Evolutionary conservation across 1,140 invertebrate species (phyloP).

Genomic region (Drosophila tsacasi): DNA sequence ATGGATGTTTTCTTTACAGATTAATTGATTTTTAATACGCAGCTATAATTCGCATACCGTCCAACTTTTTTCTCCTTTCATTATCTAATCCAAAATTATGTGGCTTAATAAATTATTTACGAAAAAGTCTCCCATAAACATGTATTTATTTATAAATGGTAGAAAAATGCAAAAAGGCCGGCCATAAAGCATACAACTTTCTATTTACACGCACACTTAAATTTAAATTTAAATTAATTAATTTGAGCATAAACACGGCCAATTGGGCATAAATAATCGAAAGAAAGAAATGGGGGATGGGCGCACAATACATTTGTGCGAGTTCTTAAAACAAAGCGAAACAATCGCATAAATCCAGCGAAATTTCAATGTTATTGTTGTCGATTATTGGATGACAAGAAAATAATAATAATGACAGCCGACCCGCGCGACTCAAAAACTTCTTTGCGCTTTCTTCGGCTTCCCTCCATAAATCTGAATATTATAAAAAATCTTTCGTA

Average conservation of each 20-base stretch:
- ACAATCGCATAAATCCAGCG: slow-evolving; percentile 7
- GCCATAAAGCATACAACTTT: slow-evolving; percentile 47
- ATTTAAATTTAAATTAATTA: slow-evolving; percentile 61
- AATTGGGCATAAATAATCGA: slow-evolving; percentile 42
- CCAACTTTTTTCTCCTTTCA: background rate
- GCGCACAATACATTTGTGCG: too few species aligned
- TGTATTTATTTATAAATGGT: background rate
- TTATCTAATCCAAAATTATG: slow-evolving; percentile 64
- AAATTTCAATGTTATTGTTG: slow-evolving; percentile 24
- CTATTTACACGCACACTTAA: slow-evolving; percentile 54
- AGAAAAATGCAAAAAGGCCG: slow-evolving; percentile 6
- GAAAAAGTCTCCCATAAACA: slow-evolving; percentile 6
- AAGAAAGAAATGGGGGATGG: background rate
- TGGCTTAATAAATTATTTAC: slow-evolving; percentile 61
- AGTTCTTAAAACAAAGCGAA: background rate
- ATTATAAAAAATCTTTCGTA: slow-evolving; percentile 57
- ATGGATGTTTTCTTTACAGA: slow-evolving; percentile 48
- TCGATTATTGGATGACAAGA: slow-evolving; percentile 43
- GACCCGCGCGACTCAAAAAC: slow-evolving; percentile 8
- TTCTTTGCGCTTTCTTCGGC: slow-evolving; percentile 47
- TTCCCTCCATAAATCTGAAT: slow-evolving; percentile 43
- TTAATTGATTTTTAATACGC: slow-evolving; percentile 64
- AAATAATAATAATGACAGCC: slow-evolving; percentile 29
- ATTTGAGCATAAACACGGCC: slow-evolving; percentile 38
- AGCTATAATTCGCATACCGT: slow-evolving; percentile 20